Conservation (phyloP, 2,113 vertebrate species). For the Tympanuchus pallidicinctus region DNA sequence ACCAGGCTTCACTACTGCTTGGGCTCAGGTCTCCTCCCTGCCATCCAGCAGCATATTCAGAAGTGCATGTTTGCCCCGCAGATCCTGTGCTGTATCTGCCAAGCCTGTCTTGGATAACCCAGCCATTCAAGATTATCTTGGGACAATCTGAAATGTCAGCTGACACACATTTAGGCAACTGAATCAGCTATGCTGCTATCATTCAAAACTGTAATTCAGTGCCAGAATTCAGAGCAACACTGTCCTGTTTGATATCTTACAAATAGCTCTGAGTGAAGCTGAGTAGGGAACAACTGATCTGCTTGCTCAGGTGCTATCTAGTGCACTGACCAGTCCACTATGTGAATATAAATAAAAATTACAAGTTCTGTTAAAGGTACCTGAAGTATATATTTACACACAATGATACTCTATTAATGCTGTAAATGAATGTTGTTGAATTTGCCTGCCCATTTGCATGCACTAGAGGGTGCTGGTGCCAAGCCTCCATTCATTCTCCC, state of each 20-base stretch:
- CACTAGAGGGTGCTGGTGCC: slow-evolving; percentile 68
- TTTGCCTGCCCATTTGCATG: not conserved
- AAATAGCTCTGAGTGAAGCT: not conserved
- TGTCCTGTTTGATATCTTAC: not conserved
- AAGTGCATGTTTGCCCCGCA: not conserved
- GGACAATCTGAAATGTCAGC: not conserved
- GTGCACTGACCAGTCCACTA: not conserved
- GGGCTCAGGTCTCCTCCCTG: not conserved
- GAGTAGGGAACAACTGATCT: not conserved
- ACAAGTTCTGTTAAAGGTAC: not conserved
- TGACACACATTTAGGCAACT: slow-evolving; percentile 1
- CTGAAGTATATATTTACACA: not conserved
- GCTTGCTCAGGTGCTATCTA: not conserved
- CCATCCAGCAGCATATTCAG: not conserved
- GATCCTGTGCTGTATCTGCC: not conserved
- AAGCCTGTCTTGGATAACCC: not conserved
- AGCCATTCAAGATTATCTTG: not conserved
- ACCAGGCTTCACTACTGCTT: too few relatives aligned
- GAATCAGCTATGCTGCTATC: not conserved
- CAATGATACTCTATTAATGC: not conserved
- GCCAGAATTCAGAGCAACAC: not conserved
- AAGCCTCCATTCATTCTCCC: not conserved
- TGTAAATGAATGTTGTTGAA: not conserved
- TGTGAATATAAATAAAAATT: not conserved
- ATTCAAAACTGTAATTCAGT: not conserved